Percentiles rank a stretch among this genome's conserved stretches.
Conservation (phyloP, 2,797 vertebrate genomes). For the Lepus townsendii region DNA sequence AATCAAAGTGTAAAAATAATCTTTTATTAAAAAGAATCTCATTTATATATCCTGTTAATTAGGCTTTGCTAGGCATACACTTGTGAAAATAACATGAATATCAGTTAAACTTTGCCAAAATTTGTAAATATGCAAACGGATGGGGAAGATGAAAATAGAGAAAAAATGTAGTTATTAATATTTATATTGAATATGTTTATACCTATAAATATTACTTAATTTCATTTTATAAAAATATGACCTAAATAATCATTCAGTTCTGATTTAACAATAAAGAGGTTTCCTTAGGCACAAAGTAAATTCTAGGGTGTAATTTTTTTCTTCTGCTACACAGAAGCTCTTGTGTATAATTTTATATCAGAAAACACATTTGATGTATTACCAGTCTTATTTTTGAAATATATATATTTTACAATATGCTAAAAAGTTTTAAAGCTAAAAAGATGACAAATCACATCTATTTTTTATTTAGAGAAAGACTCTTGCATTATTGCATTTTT, state of each 20-base stretch:
- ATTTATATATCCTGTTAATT: constrained; percentile 7
- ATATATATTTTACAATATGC: constrained; percentile 60
- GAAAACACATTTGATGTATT: constrained; percentile 72
- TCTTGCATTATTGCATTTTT: constrained; percentile 70
- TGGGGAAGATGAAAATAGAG: neutral
- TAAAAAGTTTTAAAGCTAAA: constrained; percentile 71
- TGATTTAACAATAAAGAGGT: constrained; percentile 47
- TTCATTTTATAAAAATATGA: constrained; percentile 47
- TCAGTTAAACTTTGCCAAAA: constrained; percentile 33
- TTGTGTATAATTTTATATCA: constrained; percentile 63
- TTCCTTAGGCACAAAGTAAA: constrained; percentile 68
- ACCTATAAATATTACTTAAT: constrained; percentile 46
- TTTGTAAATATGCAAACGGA: neutral
- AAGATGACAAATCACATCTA: constrained; percentile 62
- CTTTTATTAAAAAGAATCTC: neutral
- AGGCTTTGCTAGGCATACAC: neutral
- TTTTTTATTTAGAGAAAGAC: constrained; percentile 77
- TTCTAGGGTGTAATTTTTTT: constrained; percentile 51
- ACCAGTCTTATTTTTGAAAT: constrained; percentile 66
- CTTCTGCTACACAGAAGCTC: constrained; percentile 49
- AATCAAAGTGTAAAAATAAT: constrained; percentile 6
- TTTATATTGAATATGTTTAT: constrained; percentile 28
- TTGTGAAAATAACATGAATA: constrained; percentile 28
- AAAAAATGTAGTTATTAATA: neutral
- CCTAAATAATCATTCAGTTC: neutral